These are phyloP conservation scores for Stegastes partitus DNA, from an alignment of 2,113 vertebrate species.

Conservation along the genomic window DNA sequence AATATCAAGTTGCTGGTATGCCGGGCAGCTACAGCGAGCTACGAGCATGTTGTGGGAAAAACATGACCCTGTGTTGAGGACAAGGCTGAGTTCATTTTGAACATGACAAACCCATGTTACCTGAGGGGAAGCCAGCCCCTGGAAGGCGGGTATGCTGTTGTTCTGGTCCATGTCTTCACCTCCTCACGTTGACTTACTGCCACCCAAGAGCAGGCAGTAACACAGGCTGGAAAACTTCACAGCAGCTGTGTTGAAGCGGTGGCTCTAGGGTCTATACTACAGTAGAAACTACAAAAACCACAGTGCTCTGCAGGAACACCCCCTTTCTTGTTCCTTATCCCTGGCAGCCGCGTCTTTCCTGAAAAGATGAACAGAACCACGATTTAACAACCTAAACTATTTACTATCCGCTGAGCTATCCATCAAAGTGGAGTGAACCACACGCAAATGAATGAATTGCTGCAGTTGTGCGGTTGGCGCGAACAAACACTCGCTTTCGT, in stretches of 20 bases:
- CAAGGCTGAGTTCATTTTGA: too few relatives aligned
- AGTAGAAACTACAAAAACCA: not conserved
- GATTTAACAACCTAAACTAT: not conserved
- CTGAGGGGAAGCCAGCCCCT: slow-evolving; percentile 96
- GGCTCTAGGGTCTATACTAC: not conserved
- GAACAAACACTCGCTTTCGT: slow-evolving; percentile 7
- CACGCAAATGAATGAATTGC: not conserved
- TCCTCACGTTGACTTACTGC: slow-evolving; percentile 64
- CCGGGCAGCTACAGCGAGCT: too few relatives aligned
- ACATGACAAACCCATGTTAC: slow-evolving; percentile 73
- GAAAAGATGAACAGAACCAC: not conserved
- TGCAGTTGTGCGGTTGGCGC: slow-evolving; percentile 46
- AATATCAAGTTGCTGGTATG: too few relatives aligned
- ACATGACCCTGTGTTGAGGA: too few relatives aligned
- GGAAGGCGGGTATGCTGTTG: slow-evolving; percentile 94
- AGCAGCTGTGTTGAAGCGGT: slow-evolving; percentile 2
- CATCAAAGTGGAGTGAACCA: not conserved
- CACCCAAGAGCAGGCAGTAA: slow-evolving; percentile 42
- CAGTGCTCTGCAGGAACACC: not conserved
- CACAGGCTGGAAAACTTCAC: not conserved
- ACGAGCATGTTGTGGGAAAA: too few relatives aligned
- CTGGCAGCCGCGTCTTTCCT: not conserved
- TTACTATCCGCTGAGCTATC: not conserved
- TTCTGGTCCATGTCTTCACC: slow-evolving; percentile 93
- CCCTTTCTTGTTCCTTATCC: not conserved